These are phyloP conservation scores for Operophtera brumata DNA, from an alignment of 2,888 invertebrate genomes.

Conservation along the genomic window DNA sequence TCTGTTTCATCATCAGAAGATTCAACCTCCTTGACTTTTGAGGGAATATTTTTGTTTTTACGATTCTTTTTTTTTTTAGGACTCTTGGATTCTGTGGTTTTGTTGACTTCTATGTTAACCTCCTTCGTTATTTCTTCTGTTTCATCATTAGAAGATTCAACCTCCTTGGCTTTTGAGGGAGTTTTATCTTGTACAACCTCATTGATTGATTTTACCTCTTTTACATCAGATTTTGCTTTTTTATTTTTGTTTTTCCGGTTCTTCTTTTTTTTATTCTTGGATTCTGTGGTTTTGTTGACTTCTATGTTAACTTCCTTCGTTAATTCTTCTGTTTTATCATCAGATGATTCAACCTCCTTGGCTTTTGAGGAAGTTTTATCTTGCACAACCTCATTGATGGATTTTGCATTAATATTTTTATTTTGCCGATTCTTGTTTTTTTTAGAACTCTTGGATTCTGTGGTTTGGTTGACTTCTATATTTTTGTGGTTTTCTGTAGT, in stretches of 20 bases:
- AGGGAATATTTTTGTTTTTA: too few relatives aligned
- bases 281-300: too few relatives aligned
- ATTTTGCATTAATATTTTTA: constrained; percentile 15
- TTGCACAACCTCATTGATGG: constrained; percentile 25
- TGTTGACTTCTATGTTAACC: too few relatives aligned
- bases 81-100: too few relatives aligned
- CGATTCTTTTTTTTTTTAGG: too few relatives aligned
- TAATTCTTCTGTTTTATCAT: constrained; percentile 8
- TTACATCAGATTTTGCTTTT: too few relatives aligned
- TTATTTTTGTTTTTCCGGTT: too few relatives aligned
- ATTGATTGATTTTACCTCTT: too few relatives aligned
- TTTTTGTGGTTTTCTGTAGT: constrained; percentile 3
- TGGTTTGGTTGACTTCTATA: constrained; percentile 1
- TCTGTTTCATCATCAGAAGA: too few relatives aligned
- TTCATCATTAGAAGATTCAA: constrained; percentile 5
- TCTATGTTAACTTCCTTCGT: neutral
- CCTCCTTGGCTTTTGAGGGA: constrained; percentile 6
- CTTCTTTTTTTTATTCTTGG: too few relatives aligned
- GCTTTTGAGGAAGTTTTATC: constrained; percentile 25
- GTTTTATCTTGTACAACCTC: constrained; percentile 36
- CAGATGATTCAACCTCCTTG: neutral
- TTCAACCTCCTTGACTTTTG: too few relatives aligned
- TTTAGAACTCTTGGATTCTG: constrained; percentile 18
- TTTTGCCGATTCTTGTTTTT: constrained; percentile 33
- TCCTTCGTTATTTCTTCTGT: constrained; percentile 10